Percentiles rank a stretch among this genome's conserved stretches.
These are phyloP conservation scores for Pristionchus mayeri DNA, from an alignment of 2,888 invertebrate species.

Conservation along the genomic window DNA sequence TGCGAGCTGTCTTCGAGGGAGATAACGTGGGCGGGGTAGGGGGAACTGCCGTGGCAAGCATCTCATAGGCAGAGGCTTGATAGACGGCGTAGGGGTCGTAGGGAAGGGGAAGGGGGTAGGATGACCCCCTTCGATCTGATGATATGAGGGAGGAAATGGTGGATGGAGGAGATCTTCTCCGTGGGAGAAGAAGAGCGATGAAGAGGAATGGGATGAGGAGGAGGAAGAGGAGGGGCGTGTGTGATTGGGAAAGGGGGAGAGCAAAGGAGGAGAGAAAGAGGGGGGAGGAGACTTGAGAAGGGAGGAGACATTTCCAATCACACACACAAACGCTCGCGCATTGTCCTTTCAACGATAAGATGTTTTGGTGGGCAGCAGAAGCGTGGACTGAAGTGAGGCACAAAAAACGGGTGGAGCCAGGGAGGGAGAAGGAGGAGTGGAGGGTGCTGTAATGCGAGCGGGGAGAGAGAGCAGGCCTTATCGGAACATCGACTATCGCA, in stretches of 20 bases:
- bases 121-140: neutral
- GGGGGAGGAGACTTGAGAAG: constrained; percentile 35
- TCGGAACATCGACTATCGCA: constrained; percentile 43
- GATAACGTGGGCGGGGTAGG: neutral
- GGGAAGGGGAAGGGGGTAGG: constrained; percentile 43
- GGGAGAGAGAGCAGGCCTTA: constrained; percentile 1
- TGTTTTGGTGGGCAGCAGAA: constrained; percentile 5
- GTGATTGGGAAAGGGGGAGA: constrained; percentile 12
- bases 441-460: constrained; percentile 18
- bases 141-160: constrained; percentile 21
- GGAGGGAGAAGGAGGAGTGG: constrained; percentile 8
- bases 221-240: constrained; percentile 20
- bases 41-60: constrained; percentile 25
- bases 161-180: neutral
- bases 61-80: constrained; percentile 31
- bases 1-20: neutral
- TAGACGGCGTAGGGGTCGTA: constrained; percentile 27
- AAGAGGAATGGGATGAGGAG: constrained; percentile 17
- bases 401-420: neutral
- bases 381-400: neutral
- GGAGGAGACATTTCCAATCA: constrained; percentile 37
- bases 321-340: no score
- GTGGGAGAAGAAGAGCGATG: neutral
- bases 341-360: constrained; percentile 42
- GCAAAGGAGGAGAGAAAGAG: neutral